Evolutionary conservation across 2,113 vertebrate species (phyloP).

Genomic region (Octodon degus): DNA sequence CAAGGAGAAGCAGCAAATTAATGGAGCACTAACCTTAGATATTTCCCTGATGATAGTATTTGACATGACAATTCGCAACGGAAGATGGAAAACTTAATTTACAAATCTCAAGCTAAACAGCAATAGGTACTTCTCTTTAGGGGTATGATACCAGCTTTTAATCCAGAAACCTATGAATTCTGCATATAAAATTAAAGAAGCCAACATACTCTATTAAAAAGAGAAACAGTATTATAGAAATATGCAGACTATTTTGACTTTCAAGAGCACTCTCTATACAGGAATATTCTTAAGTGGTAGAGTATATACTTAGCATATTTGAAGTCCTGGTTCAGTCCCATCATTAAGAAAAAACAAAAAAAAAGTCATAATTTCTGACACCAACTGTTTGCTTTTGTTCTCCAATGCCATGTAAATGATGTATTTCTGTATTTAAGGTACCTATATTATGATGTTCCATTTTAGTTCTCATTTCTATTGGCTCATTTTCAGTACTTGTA

Average conservation of each 20-base stretch:
- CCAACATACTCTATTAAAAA: neutral
- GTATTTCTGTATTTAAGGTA: constrained; percentile 40
- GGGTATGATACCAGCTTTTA: neutral
- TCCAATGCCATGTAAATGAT: constrained; percentile 46
- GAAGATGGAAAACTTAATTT: neutral
- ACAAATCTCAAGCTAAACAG: neutral
- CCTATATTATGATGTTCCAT: neutral
- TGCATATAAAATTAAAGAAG: constrained; percentile 33
- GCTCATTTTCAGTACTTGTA: constrained; percentile 36
- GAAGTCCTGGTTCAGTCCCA: neutral
- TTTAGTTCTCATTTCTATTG: constrained; percentile 5
- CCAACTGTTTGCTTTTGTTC: neutral
- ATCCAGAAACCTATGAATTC: constrained; percentile 23
- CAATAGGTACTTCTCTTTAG: neutral
- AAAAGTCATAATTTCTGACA: neutral
- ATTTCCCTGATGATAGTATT: neutral
- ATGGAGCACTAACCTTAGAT: neutral
- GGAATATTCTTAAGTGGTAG: neutral
- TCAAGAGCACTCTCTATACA: neutral
- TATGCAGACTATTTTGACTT: constrained; percentile 37
- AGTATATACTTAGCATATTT: neutral
- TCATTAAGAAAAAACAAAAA: neutral
- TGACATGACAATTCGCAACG: constrained; percentile 12
- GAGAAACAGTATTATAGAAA: neutral
- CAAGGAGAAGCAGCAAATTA: constrained; percentile 24